Evolutionary conservation across 2,797 vertebrate genomes (phyloP).

Genomic region (Pteronotus mesoamericanus): DNA sequence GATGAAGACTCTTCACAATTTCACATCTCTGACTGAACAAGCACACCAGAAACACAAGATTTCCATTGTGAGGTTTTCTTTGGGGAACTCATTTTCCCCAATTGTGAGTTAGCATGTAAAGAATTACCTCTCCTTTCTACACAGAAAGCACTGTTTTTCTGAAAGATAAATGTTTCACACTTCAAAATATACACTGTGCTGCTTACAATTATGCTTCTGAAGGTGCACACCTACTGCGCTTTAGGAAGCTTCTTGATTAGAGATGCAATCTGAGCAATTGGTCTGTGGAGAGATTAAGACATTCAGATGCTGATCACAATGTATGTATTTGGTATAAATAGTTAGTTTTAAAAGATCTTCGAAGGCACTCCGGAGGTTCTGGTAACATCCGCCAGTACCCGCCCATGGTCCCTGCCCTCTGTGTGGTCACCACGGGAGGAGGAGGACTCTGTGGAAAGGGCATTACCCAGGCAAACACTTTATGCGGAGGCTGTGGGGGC

Average conservation of each 20-base stretch:
- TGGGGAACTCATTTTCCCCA: not conserved
- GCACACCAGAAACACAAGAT: conserved; percentile 7
- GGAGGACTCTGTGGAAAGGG: not conserved
- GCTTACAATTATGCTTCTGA: not conserved
- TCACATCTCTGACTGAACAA: not conserved
- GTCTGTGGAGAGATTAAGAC: not conserved
- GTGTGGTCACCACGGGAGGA: rapidly evolving
- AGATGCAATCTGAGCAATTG: not conserved
- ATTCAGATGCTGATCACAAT: not conserved
- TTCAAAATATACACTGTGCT: not conserved
- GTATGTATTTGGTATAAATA: not conserved
- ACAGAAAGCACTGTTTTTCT: not conserved
- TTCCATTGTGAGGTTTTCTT: conserved; percentile 33
- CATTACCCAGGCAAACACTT: rapidly evolving
- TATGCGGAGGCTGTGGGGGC: not conserved
- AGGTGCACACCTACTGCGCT: not conserved
- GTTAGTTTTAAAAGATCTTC: not conserved
- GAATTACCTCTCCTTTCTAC: not conserved
- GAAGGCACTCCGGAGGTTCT: not conserved
- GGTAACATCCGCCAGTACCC: rapidly evolving
- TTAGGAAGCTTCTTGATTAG: not conserved
- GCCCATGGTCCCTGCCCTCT: no score
- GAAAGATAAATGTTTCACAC: not conserved
- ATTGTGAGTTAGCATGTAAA: conserved; percentile 10
- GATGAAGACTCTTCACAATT: not conserved